A percentile compares a stretch with the other conserved stretches of the same genome.
phyloP scores from a whole-genome alignment of 2,113 vertebrate genomes.

The Ceyx cyanopectus region DNA sequence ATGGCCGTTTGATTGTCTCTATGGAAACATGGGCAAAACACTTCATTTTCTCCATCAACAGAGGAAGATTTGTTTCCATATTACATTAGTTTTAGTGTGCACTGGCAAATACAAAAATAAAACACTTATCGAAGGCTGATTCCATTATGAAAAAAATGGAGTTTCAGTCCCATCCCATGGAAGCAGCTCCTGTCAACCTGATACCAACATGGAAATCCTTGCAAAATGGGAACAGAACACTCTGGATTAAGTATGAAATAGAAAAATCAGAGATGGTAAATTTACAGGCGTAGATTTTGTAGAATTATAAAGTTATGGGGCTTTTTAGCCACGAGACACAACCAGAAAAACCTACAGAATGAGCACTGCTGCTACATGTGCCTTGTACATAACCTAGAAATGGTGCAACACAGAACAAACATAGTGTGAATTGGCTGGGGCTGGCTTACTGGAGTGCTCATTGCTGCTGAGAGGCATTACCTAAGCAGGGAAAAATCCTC shows the following conservation, averaged over 20 bases:
- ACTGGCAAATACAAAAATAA: constrained; percentile 21
- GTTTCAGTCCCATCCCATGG: background rate
- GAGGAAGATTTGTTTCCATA: constrained; percentile 62
- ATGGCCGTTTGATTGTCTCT: constrained; percentile 65
- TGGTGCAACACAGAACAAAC: background rate
- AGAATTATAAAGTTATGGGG: background rate
- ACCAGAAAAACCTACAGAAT: background rate
- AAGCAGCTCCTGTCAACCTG: background rate
- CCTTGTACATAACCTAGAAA: background rate
- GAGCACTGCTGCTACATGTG: background rate
- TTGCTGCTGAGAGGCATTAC: constrained; percentile 16
- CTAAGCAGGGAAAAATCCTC: background rate
- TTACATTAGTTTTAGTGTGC: constrained; percentile 26
- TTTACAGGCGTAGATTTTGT: background rate
- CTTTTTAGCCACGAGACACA: background rate
- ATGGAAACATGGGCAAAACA: constrained; percentile 63
- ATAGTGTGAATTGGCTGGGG: background rate
- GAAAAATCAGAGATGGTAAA: background rate
- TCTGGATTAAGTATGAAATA: background rate
- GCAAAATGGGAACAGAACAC: background rate
- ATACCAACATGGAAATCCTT: background rate
- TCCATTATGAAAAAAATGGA: background rate
- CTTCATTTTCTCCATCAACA: constrained; percentile 23
- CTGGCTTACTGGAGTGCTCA: background rate
- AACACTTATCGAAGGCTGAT: constrained; percentile 20